Evolutionary conservation across 2,113 vertebrate species (phyloP).

Genomic region (Paraplagusia blochii): DNA sequence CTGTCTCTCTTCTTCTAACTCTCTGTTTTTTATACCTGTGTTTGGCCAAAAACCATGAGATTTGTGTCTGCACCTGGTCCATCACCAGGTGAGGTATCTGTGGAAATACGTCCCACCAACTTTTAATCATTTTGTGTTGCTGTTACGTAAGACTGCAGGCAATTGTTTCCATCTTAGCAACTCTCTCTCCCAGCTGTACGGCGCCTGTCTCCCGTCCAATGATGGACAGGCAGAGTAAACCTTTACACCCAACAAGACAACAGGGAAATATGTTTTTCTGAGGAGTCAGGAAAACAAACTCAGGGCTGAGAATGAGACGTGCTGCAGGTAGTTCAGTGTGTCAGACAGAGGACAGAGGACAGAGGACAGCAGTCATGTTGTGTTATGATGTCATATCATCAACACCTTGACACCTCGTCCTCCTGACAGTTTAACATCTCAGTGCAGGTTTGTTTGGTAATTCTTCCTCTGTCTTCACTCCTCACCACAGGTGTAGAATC

Average conservation of each 20-base stretch:
- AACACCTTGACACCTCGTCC: conserved; percentile 12
- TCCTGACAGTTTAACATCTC: conserved; percentile 13
- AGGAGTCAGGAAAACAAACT: conserved; percentile 15
- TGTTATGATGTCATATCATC: no score
- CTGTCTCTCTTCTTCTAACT: no score
- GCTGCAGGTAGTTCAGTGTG: conserved; percentile 1
- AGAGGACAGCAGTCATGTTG: background rate
- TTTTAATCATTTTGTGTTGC: background rate
- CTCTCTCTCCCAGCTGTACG: conserved; percentile 1
- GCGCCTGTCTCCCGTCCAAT: conserved; percentile 15
- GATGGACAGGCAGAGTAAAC: conserved; percentile 15
- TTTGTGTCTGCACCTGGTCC: no score
- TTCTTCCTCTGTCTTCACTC: no score
- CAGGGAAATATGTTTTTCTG: conserved; percentile 4
- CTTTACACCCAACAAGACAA: conserved; percentile 2
- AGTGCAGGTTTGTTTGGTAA: background rate
- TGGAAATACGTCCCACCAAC: conserved; percentile 12
- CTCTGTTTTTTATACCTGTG: no score
- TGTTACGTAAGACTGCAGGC: conserved; percentile 10
- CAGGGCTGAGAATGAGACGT: background rate
- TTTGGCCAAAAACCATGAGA: no score
- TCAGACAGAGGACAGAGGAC: conserved; percentile 4
- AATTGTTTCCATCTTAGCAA: background rate
- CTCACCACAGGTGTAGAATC: no score
- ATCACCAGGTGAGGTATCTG: no score